Evolutionary conservation across 37 sponge, comb jelly and placozoan species (phyloP).

Genomic region (Aplysina aerophoba): DNA sequence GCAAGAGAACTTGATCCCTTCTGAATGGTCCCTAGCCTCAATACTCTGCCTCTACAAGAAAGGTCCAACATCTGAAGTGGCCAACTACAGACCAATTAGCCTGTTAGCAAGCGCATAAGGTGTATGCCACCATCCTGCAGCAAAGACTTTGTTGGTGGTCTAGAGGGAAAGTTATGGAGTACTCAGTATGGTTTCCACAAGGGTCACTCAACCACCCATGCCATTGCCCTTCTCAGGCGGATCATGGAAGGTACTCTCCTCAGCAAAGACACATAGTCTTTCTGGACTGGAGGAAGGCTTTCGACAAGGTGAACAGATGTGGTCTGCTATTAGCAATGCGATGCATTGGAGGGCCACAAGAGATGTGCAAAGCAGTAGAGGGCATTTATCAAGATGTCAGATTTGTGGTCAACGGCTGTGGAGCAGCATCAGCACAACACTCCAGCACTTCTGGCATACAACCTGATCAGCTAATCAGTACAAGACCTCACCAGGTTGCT

Average conservation of each 20-base stretch:
- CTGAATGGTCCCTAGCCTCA: not conserved
- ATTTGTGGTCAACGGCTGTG: not conserved
- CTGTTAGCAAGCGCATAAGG: not conserved
- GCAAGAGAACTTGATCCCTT: not conserved
- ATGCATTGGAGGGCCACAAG: not conserved
- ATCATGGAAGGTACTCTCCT: not conserved
- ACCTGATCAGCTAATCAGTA: not conserved
- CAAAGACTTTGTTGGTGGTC: not conserved
- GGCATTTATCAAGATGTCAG: too few species aligned
- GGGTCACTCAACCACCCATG: not conserved
- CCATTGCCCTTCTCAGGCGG: not conserved
- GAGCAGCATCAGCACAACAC: conserved; percentile 10
- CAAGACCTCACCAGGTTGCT: conserved; percentile 2
- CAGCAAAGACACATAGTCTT: not conserved
- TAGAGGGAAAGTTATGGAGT: not conserved
- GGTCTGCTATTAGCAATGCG: not conserved
- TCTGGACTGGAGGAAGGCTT: conserved; percentile 12
- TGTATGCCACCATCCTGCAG: conserved; percentile 4
- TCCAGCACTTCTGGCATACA: conserved; percentile 19
- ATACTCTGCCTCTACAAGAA: not conserved
- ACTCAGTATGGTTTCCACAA: not conserved
- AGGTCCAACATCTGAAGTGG: too few species aligned
- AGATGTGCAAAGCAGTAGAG: too few species aligned
- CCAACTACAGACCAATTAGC: too few species aligned
- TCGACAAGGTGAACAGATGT: conserved; percentile 7